Evolutionary conservation across 2,797 vertebrate genomes (phyloP).

Genomic region (Carcharodon carcharias): DNA sequence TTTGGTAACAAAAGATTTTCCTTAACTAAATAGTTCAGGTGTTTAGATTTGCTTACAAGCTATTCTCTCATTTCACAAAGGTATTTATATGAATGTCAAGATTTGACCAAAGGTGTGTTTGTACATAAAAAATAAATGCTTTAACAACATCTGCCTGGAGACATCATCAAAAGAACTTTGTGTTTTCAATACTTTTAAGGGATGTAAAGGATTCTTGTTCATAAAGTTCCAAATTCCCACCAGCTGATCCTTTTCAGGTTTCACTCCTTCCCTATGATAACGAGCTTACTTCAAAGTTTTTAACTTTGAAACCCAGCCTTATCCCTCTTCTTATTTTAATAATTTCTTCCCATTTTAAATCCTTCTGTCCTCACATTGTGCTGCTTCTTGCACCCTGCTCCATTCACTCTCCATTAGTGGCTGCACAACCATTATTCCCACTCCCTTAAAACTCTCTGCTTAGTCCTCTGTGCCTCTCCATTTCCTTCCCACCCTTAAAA

Average conservation of each 20-base stretch:
- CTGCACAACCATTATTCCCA: neutral
- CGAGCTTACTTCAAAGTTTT: neutral
- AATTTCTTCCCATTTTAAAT: neutral
- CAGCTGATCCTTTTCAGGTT: neutral
- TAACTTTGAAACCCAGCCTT: neutral
- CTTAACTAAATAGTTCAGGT: neutral
- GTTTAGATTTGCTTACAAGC: neutral
- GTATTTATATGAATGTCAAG: neutral
- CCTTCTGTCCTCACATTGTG: neutral
- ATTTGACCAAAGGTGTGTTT: neutral
- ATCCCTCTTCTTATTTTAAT: neutral
- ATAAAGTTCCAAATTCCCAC: neutral
- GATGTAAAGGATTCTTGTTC: neutral
- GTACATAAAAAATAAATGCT: neutral
- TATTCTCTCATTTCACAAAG: neutral
- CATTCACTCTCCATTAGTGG: neutral
- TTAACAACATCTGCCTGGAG: neutral
- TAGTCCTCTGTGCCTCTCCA: neutral
- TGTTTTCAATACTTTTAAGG: no score
- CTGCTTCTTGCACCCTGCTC: neutral
- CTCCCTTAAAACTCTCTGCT: neutral
- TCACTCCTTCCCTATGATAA: neutral
- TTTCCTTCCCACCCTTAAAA: neutral
- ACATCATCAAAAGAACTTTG: neutral
- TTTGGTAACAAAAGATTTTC: neutral